Evolutionary conservation across 1,140 invertebrate genomes (phyloP), one percentile per base, ranked within the genome.

Genomic region (Micrasema minimum): DNA sequence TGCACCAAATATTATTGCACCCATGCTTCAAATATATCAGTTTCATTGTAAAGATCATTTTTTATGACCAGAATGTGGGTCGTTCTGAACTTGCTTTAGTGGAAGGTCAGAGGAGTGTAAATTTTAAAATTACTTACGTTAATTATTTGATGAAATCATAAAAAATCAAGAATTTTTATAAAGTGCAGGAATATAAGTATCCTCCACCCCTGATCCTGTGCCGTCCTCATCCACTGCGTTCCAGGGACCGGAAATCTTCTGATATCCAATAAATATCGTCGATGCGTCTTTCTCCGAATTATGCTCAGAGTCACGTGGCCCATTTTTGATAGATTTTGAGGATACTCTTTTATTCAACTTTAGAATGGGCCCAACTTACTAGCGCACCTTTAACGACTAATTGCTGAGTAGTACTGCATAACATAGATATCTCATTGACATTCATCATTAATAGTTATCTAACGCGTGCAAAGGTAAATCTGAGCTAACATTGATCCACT

Each of bases 1-100:
- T 69, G 68, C 35, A 69, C 35, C 57, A 69, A 59, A 57, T 69
- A 23, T n/a, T n/a, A n/a, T 59, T 67, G 51, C 57, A 69, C 16
- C 31, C 23, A 22, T 37, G 55, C 7, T 11, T 18, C 18, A 51
- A 51, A 14, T 3, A 45, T 16, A 12, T n/a, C 11, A 45, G 2
- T 2, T 45, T 12, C 11, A 45, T 45, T 45, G 7, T 31, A 31
- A 2, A 2, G 11, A 45, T 16, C 11, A n/a, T n/a, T n/a, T n/a
- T n/a, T n/a, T n/a, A n/a, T n/a, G 41, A 12, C 11, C 41, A 45
- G 11, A 45, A 64, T 31, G 1, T 48, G 59, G 59, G 59, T 10
- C 43, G 5, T 22, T 26, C 22, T 14, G 43, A 48, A 20, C 59
- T 64, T 64, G 59, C n/a, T 18, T 7, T 4, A 57, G 31, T 14